These are phyloP conservation scores for Neelides folsomi DNA, from an alignment of 2,888 invertebrate species.

Conservation along the genomic window DNA sequence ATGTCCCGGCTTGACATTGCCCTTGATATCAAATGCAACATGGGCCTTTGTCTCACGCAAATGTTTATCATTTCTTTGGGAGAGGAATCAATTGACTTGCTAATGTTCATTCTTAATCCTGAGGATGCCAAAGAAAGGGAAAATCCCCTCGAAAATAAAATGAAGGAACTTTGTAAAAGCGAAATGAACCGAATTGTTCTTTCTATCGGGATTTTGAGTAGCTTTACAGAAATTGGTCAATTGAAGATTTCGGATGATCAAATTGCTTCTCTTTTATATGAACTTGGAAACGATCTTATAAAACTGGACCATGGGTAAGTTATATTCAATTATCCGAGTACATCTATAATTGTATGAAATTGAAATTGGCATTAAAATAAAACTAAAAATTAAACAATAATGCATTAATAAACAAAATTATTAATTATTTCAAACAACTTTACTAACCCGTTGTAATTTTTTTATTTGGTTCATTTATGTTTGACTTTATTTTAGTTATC, in stretches of 20 bases:
- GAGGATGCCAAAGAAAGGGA: not conserved
- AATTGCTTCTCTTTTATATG: slow-evolving; percentile 6
- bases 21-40: slow-evolving; percentile 24
- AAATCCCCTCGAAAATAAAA: not conserved
- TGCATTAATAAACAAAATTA: no score
- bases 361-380: no score
- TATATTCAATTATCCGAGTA: not conserved
- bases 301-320: slow-evolving; percentile 18
- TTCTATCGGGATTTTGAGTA: slow-evolving; percentile 19
- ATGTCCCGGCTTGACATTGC: slow-evolving; percentile 12
- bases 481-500: not conserved
- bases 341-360: no score
- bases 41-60: slow-evolving; percentile 20
- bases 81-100: not conserved
- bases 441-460: not conserved
- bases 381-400: no score
- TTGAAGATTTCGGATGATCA: slow-evolving; percentile 3
- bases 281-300: slow-evolving; percentile 9
- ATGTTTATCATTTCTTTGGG: not conserved
- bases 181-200: slow-evolving; percentile 20
- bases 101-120: not conserved
- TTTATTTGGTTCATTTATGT: not conserved
- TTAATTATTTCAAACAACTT: not conserved
- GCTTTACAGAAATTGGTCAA: not conserved
- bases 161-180: slow-evolving; percentile 4